Evolutionary conservation across 2,113 vertebrate genomes (phyloP).

Genomic region (Zootoca vivipara): DNA sequence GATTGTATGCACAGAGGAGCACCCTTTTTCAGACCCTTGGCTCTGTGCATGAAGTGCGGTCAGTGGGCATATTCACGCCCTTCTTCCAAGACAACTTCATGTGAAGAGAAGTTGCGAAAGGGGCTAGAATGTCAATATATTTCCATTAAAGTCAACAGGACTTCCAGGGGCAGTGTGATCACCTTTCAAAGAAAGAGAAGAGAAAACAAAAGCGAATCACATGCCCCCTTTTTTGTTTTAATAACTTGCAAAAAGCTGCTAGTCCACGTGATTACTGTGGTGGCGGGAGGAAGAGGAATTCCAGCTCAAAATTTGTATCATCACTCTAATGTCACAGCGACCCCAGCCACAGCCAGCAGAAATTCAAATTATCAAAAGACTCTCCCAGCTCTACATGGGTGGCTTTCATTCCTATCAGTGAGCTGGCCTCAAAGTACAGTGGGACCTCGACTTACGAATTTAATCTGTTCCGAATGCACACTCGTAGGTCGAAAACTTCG

Average conservation of each 20-base stretch:
- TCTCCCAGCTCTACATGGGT: not conserved
- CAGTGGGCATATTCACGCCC: not conserved
- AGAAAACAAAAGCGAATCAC: not conserved
- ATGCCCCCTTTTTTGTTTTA: no score
- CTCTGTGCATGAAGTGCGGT: not conserved
- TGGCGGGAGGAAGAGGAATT: no score
- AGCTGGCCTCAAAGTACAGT: not conserved
- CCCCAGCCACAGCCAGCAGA: no score
- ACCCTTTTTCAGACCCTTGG: not conserved
- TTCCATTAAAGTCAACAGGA: not conserved
- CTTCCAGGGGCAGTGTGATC: no score
- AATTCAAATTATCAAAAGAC: not conserved
- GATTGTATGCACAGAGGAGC: not conserved
- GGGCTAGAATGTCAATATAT: not conserved
- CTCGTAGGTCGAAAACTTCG: no score
- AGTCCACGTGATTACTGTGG: no score
- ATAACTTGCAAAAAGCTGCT: no score
- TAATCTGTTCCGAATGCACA: no score
- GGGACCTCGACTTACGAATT: no score
- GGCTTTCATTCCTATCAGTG: not conserved
- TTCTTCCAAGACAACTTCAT: no score
- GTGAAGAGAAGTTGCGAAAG: not conserved
- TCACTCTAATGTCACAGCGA: no score
- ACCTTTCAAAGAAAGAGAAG: not conserved
- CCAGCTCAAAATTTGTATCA: no score